A percentile compares a stretch with the other conserved stretches of the same genome.
phyloP scores from a whole-genome alignment of 1,140 invertebrate species.

The Stegodyphus dumicola region DNA sequence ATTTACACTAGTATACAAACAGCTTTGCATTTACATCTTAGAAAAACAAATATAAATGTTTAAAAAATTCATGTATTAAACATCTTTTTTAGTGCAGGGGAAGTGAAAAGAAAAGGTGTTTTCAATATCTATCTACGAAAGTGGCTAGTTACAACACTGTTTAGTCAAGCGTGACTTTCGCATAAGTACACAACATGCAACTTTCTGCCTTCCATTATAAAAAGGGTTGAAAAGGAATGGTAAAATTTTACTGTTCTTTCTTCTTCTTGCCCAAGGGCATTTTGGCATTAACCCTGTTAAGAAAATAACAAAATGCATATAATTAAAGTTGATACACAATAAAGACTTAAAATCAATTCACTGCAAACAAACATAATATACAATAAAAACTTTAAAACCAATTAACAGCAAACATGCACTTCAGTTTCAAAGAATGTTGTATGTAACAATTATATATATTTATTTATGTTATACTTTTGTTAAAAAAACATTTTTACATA shows the following conservation, averaged over 20 bases:
- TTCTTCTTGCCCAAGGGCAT: conserved; percentile 91
- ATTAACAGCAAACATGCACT: too few species aligned
- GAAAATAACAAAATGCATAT: conserved; percentile 65
- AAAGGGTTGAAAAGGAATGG: conserved; percentile 58
- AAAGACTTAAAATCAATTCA: too few species aligned
- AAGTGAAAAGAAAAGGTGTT: conserved; percentile 42
- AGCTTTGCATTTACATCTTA: conserved; percentile 36
- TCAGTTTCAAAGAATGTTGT: too few species aligned
- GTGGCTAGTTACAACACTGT: conserved; percentile 60
- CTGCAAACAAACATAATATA: too few species aligned
- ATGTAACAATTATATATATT: too few species aligned
- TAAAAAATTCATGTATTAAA: neutral
- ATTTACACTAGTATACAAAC: conserved; percentile 53
- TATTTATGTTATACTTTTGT: too few species aligned
- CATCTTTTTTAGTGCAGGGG: conserved; percentile 18
- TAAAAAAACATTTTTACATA: too few species aligned
- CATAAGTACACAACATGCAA: conserved; percentile 52
- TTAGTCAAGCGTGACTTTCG: conserved; percentile 46
- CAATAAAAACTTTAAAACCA: too few species aligned
- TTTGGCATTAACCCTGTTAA: conserved; percentile 84
- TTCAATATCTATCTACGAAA: conserved; percentile 47
- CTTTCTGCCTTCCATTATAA: conserved; percentile 49
- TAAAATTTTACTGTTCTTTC: conserved; percentile 79
- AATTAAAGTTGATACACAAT: too few species aligned
- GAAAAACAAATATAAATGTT: conserved; percentile 22